Evolutionary conservation across 2,797 vertebrate genomes (phyloP), one percentile per base, ranked within the genome.

Genomic region (Ciconia nigra): DNA sequence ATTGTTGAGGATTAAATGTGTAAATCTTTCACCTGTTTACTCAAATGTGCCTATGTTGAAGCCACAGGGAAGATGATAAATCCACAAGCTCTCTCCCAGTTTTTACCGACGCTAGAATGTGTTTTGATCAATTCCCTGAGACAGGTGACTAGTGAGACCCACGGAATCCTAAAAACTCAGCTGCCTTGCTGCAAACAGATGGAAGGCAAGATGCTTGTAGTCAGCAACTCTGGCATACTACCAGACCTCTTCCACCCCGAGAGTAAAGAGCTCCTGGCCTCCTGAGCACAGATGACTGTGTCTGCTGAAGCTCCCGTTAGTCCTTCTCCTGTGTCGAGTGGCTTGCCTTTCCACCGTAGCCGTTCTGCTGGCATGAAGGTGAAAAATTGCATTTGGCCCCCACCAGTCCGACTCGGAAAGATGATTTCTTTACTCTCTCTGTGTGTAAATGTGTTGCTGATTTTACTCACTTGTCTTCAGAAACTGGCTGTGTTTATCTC

Each of bases 21-120:
- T 84, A 89, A 93, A 73, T 92, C 81, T 51, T 87, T 96, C 79
- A 89, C 89, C 83, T 91, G 81, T 92, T 93, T 76, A 46, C 59
- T 96, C 44, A 66, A 9, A 92, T 24, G 3, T 63, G 67, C 58
- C 44, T 47, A 0, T 80, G 58, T 15, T 91, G 83, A 91, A 84
- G 63, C 63, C 55, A 33, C 24, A 7, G 70, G 51, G 83, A 87
- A 77, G 59, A 55, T 70, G 72, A 54, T 67, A 80, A 91, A 91
- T 90, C 55, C 52, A 15, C 67, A 44, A 29, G 12, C 21, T 69
- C 58, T 51, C 31, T 91, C 55, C 39, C n/a, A 31, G 44, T 57
- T 92, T 89, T 91, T 49, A 13, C 73, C 81, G 63, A 0, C 71
- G 59, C 71, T 93, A 18, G 71, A 57, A 67, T 49, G 28, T 25